Conservation (phyloP, 2,888 invertebrate species). For the Drosophila affinis region DNA sequence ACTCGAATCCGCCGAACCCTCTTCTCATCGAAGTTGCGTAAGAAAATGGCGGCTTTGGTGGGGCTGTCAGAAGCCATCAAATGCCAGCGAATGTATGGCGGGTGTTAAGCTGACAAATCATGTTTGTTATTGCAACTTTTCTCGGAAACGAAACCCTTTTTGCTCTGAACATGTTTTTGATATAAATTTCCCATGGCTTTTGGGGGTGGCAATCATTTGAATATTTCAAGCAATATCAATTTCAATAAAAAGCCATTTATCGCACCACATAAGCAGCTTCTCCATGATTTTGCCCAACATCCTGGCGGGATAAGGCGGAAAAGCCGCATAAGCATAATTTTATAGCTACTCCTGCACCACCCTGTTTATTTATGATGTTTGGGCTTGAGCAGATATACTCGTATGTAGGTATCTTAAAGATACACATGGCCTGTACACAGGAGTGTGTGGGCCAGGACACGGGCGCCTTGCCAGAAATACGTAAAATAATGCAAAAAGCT, state of each 20-base stretch:
- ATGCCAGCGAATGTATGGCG: constrained; percentile 49
- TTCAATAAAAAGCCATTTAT: constrained; percentile 83
- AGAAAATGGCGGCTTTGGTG: constrained; percentile 32
- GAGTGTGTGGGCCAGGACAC: constrained; percentile 30
- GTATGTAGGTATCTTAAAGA: constrained; percentile 64
- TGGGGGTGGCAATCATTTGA: constrained; percentile 59
- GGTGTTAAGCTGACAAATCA: constrained; percentile 83
- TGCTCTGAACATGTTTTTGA: not conserved
- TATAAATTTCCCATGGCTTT: constrained; percentile 40
- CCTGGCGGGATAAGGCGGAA: constrained; percentile 28
- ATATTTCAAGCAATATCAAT: constrained; percentile 81
- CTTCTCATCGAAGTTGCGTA: constrained; percentile 1
- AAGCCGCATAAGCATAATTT: constrained; percentile 76
- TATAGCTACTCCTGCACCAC: constrained; percentile 53
- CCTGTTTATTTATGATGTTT: constrained; percentile 67
- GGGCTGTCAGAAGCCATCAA: constrained; percentile 45
- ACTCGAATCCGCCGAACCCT: not conserved
- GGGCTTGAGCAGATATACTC: constrained; percentile 34
- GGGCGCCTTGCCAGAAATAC: constrained; percentile 62
- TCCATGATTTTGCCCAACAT: constrained; percentile 53
- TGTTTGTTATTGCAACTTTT: constrained; percentile 78
- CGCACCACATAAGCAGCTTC: constrained; percentile 76
- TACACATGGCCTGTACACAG: constrained; percentile 41
- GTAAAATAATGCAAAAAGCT: constrained; percentile 82
- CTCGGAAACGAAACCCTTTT: not conserved